Evolutionary conservation across 1,140 invertebrate genomes (phyloP).

Genomic region (Copidosoma floridanum): DNA sequence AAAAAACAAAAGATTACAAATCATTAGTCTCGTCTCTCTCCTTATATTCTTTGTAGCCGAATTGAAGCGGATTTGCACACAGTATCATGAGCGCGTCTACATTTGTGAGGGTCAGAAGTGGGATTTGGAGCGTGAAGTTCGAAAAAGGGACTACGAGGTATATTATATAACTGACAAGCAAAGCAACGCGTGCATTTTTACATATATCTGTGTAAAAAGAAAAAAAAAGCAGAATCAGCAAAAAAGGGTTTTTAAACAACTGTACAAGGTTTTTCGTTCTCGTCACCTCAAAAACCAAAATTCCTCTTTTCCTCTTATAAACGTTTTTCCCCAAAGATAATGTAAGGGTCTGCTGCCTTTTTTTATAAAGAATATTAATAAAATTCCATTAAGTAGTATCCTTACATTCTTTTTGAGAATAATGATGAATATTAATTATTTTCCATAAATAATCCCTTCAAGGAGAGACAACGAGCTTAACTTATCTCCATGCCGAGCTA

Average conservation of each 20-base stretch:
- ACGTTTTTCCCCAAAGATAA: too few species aligned
- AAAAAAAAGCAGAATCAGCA: slow-evolving; percentile 4
- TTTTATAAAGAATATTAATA: not conserved
- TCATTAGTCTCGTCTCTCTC: slow-evolving; percentile 45
- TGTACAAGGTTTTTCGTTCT: slow-evolving; percentile 22
- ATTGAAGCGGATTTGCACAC: slow-evolving; percentile 87
- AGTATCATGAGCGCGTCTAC: slow-evolving; percentile 93
- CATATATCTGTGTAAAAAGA: too few species aligned
- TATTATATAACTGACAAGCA: slow-evolving; percentile 46
- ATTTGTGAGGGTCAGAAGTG: slow-evolving; percentile 98
- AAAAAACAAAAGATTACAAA: slow-evolving; percentile 14
- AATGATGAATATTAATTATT: too few species aligned
- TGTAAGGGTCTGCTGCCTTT: too few species aligned
- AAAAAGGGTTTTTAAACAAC: slow-evolving; percentile 26
- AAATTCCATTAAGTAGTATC: not conserved
- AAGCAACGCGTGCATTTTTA: slow-evolving; percentile 21
- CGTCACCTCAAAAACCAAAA: slow-evolving; percentile 11
- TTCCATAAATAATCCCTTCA: too few species aligned
- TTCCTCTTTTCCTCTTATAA: slow-evolving; percentile 28
- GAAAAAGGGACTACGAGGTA: slow-evolving; percentile 98
- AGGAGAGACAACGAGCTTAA: slow-evolving; percentile 2
- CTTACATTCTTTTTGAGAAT: not conserved
- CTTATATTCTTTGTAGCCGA: slow-evolving; percentile 67
- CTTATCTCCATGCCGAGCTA: slow-evolving; percentile 5
- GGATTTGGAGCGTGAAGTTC: slow-evolving; percentile 99